These are phyloP conservation scores for Paramisgurnus dabryanus DNA, from an alignment of 2,113 vertebrate species.

Conservation along the genomic window DNA sequence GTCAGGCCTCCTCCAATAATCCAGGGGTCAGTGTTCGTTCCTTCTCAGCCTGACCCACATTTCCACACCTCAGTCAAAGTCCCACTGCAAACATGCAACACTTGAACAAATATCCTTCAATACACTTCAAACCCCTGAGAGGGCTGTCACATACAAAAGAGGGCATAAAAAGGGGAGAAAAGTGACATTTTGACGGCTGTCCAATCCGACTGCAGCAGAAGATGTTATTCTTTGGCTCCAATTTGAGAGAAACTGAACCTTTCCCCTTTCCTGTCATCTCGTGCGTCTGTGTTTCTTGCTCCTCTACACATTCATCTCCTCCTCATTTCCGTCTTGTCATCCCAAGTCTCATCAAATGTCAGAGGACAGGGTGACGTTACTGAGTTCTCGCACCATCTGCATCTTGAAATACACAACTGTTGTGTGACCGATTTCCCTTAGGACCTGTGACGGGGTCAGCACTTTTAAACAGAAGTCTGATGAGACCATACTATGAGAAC, in stretches of 20 bases:
- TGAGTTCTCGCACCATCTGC: conserved; percentile 24
- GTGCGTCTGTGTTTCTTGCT: conserved; percentile 16
- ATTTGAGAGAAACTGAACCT: conserved; percentile 34
- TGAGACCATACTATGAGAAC: conserved; percentile 7
- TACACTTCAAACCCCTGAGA: conserved; percentile 19
- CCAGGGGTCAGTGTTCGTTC: conserved; percentile 44
- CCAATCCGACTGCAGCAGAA: conserved; percentile 39
- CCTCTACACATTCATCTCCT: conserved; percentile 38
- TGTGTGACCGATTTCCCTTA: conserved; percentile 18
- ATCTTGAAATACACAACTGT: conserved; percentile 37
- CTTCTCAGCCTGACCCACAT: conserved; percentile 36
- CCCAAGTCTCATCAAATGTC: conserved; percentile 48
- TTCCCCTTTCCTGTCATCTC: conserved; percentile 41
- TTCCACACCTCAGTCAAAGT: conserved; percentile 33
- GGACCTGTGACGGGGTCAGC: conserved; percentile 23
- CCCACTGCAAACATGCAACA: conserved; percentile 39
- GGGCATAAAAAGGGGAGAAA: conserved; percentile 27
- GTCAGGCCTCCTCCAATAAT: conserved; percentile 50
- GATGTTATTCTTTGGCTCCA: conserved; percentile 37
- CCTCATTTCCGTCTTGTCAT: conserved; percentile 58
- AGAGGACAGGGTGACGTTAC: conserved; percentile 24
- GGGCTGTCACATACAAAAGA: conserved; percentile 19
- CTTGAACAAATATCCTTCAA: conserved; percentile 44
- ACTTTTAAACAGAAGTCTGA: conserved; percentile 27
- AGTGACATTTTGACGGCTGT: conserved; percentile 50